phyloP scores from a whole-genome alignment of 2,888 invertebrate species.

The Eremobia ochroleuca region DNA sequence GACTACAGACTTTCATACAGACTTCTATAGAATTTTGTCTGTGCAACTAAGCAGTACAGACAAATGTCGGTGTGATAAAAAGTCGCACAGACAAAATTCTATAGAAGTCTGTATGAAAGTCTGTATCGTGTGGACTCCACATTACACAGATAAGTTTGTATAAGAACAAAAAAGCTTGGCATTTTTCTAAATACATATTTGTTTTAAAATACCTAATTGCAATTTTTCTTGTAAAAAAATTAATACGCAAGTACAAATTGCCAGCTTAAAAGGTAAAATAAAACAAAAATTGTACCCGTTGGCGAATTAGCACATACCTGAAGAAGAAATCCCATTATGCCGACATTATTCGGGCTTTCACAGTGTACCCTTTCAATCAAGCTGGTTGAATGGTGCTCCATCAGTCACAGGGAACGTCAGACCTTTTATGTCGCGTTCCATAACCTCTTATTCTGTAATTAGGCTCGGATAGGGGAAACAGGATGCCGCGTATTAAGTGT shows the following conservation, averaged over 20 bases:
- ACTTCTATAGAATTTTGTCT: too few relatives aligned
- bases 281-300: conserved; percentile 52
- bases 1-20: too few relatives aligned
- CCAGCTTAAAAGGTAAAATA: conserved; percentile 42
- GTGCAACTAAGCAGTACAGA: too few relatives aligned
- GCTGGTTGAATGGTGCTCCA: conserved; percentile 84
- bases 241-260: conserved; percentile 30
- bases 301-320: conserved; percentile 78
- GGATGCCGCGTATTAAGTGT: conserved; percentile 80
- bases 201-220: not conserved
- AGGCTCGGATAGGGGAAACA: conserved; percentile 82
- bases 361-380: conserved; percentile 85
- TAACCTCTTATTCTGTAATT: conserved; percentile 81
- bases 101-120: too few relatives aligned
- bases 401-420: conserved; percentile 80
- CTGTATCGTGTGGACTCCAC: too few relatives aligned
- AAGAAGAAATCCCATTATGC: conserved; percentile 80
- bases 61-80: too few relatives aligned
- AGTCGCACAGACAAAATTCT: too few relatives aligned
- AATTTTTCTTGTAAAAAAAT: conserved; percentile 8
- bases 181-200: not conserved
- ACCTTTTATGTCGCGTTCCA: conserved; percentile 80
- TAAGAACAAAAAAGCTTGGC: not conserved
- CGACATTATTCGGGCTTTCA: conserved; percentile 74
- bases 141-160: not conserved